These are phyloP conservation scores for Ochotona curzoniae DNA, from an alignment of 2,113 vertebrate genomes.

Conservation along the genomic window DNA sequence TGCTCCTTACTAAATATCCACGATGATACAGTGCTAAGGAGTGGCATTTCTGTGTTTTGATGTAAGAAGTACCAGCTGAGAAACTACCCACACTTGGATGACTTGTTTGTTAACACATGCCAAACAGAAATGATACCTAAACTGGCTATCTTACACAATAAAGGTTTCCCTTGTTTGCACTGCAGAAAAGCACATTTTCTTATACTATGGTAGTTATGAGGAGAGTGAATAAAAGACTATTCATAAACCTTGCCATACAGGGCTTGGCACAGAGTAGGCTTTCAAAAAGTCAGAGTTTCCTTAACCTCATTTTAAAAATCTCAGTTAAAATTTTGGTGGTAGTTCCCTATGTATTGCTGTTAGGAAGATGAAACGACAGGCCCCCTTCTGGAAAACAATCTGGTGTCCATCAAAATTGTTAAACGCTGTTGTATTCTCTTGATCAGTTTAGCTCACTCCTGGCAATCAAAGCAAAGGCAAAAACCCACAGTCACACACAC, in stretches of 20 bases:
- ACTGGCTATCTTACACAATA: not conserved
- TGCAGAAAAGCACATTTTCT: not conserved
- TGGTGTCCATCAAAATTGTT: not conserved
- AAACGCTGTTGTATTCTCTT: not conserved
- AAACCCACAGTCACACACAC: not conserved
- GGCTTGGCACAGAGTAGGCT: not conserved
- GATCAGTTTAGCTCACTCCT: not conserved
- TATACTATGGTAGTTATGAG: not conserved
- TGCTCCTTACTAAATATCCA: not conserved
- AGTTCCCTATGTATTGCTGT: not conserved
- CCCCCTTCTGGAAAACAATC: not conserved
- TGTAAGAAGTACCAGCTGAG: not conserved
- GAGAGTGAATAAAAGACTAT: conserved; percentile 6
- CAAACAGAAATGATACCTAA: not conserved
- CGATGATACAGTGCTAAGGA: not conserved
- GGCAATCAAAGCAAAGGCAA: not conserved
- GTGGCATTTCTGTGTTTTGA: not conserved
- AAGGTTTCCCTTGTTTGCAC: not conserved
- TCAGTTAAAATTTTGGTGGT: conserved; percentile 5
- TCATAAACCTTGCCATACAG: not conserved
- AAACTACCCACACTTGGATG: not conserved
- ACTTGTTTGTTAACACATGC: not conserved
- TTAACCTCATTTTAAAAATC: not conserved
- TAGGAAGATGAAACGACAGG: not conserved
- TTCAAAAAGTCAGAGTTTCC: not conserved